phyloP scores from a whole-genome alignment of 2,113 vertebrate genomes.

The Chamaetylas fuelleborni region DNA sequence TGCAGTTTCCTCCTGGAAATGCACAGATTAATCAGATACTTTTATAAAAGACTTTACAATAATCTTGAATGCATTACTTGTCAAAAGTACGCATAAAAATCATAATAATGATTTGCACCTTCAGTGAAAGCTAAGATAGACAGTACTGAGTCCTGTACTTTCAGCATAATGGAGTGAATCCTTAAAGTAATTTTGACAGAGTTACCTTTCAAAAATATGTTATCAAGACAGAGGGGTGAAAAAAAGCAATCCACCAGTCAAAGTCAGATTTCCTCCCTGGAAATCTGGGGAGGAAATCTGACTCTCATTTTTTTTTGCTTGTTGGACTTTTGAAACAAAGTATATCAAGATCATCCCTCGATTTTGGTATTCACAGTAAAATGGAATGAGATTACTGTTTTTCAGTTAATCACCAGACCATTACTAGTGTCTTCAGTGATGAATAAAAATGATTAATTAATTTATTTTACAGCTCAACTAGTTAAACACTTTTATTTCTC shows the following conservation, averaged over 20 bases:
- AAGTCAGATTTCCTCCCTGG: not conserved
- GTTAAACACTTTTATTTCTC: not conserved
- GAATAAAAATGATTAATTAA: not conserved
- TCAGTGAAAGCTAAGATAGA: not conserved
- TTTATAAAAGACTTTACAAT: not conserved
- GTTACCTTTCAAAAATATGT: not conserved
- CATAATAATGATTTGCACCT: not conserved
- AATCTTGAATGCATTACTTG: not conserved
- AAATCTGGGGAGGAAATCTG: not conserved
- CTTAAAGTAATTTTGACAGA: not conserved
- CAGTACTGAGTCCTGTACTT: not conserved
- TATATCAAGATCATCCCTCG: not conserved
- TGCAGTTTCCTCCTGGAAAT: not conserved
- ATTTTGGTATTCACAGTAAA: not conserved
- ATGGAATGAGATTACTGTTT: not conserved
- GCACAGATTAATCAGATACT: not conserved
- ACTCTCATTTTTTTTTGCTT: not conserved
- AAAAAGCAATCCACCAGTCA: accelerated
- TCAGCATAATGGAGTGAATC: not conserved
- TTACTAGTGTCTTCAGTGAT: not conserved
- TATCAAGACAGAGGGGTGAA: not conserved
- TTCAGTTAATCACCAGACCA: not conserved
- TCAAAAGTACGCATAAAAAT: not conserved
- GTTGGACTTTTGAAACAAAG: not conserved
- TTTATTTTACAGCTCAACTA: not conserved